Conservation (phyloP, 2,797 vertebrate genomes). For the Tolypeutes matacus region DNA sequence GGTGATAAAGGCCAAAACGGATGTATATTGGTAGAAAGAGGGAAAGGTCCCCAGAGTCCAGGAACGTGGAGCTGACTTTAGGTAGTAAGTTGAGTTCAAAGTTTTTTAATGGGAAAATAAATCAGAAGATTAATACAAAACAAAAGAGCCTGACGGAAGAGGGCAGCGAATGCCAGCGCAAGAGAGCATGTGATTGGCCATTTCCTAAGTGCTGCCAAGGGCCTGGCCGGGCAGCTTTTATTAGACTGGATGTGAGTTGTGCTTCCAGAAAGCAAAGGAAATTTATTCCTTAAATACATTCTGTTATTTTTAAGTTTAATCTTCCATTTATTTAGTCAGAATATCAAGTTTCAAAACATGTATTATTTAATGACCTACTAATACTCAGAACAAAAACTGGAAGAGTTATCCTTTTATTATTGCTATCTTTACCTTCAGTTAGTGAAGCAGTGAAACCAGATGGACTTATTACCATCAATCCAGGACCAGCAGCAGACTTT, state of each 20-base stretch:
- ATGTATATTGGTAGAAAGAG: background rate
- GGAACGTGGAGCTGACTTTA: background rate
- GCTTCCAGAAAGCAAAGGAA: background rate
- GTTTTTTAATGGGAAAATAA: conserved; percentile 35
- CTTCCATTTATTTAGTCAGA: conserved; percentile 4
- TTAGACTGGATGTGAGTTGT: background rate
- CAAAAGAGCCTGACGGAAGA: background rate
- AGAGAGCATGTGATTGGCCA: background rate
- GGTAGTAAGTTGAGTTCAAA: background rate
- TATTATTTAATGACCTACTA: background rate
- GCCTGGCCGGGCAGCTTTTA: background rate
- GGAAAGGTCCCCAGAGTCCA: background rate
- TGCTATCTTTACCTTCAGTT: conserved; percentile 89
- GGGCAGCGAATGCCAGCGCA: background rate
- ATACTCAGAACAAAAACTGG: background rate
- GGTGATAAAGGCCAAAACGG: background rate
- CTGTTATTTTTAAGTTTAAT: background rate
- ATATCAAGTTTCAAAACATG: background rate
- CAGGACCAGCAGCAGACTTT: conserved; percentile 91
- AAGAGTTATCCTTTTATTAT: background rate
- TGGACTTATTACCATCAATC: conserved; percentile 91
- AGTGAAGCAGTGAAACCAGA: conserved; percentile 90
- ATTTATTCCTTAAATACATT: background rate
- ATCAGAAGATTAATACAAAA: background rate
- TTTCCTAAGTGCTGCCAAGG: background rate